A percentile compares a stretch with the other conserved stretches of the same genome.
Conservation (phyloP, 2,888 invertebrate genomes). For the Orthosia gothica region DNA sequence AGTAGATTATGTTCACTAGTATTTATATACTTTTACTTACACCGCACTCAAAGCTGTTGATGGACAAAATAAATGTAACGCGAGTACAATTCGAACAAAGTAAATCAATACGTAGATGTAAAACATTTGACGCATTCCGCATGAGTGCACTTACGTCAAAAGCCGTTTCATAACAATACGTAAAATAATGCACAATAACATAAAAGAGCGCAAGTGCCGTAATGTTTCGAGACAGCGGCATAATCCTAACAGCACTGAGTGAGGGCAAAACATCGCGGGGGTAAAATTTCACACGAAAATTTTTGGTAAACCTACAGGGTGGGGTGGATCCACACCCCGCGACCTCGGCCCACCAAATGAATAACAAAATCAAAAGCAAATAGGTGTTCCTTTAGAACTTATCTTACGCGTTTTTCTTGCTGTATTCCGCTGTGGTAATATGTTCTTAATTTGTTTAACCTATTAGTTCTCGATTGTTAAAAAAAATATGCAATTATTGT, state of each 20-base stretch:
- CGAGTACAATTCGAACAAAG: conserved; percentile 25
- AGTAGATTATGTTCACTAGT: conserved; percentile 50
- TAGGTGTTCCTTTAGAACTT: conserved; percentile 69
- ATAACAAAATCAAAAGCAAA: conserved; percentile 84
- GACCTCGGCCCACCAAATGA: conserved; percentile 75
- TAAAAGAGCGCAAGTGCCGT: conserved; percentile 59
- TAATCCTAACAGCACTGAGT: conserved; percentile 62
- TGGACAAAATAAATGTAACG: conserved; percentile 9
- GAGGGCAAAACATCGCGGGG: conserved; percentile 55
- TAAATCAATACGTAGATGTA: conserved; percentile 37
- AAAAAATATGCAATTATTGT: not conserved
- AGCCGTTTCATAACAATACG: conserved; percentile 55
- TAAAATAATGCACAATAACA: conserved; percentile 62
- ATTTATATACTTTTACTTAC: conserved; percentile 58
- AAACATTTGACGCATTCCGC: conserved; percentile 35
- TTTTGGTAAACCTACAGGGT: conserved; percentile 69
- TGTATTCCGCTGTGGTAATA: conserved; percentile 40
- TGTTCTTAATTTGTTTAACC: conserved; percentile 12
- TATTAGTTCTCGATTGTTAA: not conserved
- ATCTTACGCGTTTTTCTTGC: conserved; percentile 66
- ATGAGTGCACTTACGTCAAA: conserved; percentile 55
- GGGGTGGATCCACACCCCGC: conserved; percentile 62
- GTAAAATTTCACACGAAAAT: conserved; percentile 69
- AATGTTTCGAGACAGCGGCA: conserved; percentile 61
- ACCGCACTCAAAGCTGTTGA: conserved; percentile 16